These are phyloP conservation scores for Coilia nasus DNA, from an alignment of 2,797 vertebrate species.

Conservation along the genomic window DNA sequence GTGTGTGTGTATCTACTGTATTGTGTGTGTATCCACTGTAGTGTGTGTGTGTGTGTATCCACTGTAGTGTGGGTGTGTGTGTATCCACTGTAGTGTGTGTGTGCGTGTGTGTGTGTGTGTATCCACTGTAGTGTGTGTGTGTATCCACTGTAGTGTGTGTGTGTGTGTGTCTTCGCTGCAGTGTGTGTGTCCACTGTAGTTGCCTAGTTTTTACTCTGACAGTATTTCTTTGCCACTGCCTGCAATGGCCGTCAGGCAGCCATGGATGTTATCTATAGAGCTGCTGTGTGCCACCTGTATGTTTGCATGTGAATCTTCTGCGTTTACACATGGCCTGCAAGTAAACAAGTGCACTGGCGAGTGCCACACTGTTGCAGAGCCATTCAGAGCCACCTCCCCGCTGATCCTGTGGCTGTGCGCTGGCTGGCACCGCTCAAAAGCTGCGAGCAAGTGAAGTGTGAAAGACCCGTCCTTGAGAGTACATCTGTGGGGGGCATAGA, in stretches of 20 bases:
- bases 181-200: no score
- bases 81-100: no score
- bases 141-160: no score
- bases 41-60: no score
- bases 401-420: background rate
- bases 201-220: background rate
- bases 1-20: no score
- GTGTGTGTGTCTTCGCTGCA: no score
- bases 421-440: background rate
- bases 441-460: background rate
- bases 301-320: background rate
- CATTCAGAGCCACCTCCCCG: background rate
- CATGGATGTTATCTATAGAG: background rate
- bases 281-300: background rate
- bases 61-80: no score
- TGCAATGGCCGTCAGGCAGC: background rate
- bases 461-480: conserved; percentile 11
- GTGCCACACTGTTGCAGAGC: background rate
- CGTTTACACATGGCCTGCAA: background rate
- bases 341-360: background rate
- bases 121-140: no score
- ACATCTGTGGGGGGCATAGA: background rate
- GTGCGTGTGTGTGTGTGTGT: no score
- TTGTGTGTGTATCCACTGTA: no score
- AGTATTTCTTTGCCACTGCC: background rate